Conservation (phyloP, 2,113 vertebrate species). For the Lethenteron reissneri region DNA sequence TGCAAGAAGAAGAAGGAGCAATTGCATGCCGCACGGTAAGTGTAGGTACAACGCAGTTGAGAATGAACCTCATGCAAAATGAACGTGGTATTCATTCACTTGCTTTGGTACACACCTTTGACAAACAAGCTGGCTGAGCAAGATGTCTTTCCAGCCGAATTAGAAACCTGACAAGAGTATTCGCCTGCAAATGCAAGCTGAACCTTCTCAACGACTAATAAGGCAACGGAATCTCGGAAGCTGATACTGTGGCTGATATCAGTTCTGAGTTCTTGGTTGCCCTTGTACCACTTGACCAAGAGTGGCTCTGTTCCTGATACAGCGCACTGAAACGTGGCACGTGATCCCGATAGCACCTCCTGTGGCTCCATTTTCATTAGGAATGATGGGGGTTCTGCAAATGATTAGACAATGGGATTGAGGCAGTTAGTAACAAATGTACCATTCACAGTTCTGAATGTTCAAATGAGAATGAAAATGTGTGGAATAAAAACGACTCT, state of each 20-base stretch:
- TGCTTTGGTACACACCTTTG: neutral
- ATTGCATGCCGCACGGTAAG: too few relatives aligned
- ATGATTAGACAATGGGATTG: too few relatives aligned
- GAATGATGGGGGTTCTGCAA: too few relatives aligned
- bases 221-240: neutral
- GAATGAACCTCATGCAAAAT: too few relatives aligned
- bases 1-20: too few relatives aligned
- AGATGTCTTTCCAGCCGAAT: neutral
- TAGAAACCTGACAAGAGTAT: neutral
- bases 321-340: neutral
- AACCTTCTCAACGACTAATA: neutral
- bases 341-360: neutral
- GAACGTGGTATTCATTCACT: too few relatives aligned
- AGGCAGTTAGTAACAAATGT: too few relatives aligned
- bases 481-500: too few relatives aligned
- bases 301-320: neutral
- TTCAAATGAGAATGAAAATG: too few relatives aligned
- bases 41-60: too few relatives aligned
- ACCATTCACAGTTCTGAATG: too few relatives aligned
- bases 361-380: too few relatives aligned
- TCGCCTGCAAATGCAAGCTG: neutral
- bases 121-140: neutral
- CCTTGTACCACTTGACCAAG: conserved; percentile 3
- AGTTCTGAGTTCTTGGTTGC: neutral
- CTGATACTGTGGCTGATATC: neutral